Evolutionary conservation across 37 sponge, comb jelly and placozoan species (phyloP), one percentile per base, ranked within the genome.

Genomic region (Dysidea cf. avara): DNA sequence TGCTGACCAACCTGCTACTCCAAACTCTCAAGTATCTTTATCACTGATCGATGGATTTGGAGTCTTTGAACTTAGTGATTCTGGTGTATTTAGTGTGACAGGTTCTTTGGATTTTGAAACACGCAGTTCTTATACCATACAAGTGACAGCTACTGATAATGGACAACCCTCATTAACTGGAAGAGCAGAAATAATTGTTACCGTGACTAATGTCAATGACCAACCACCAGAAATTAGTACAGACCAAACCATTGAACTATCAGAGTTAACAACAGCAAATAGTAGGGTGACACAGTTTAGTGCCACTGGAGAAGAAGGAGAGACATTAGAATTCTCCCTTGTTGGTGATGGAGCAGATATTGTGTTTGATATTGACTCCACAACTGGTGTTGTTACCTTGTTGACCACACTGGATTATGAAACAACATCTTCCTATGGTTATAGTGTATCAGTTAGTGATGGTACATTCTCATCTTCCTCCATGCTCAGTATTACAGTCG

Each of bases 171-270:
- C 46, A 43, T 43, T 43, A 43, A 43, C 46, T 43, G 46, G 7
- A 12, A 43, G 7, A 43, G 46, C 46, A 43, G 14, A 53, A 57
- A 78, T 77, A 3, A 39, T 24, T n/a, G 29, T 84, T 2, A 64
- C 24, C 36, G 78, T 84, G 22, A 64, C 1, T 12, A 56, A 84
- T 40, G 66, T 66, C 48, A 84, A 84, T 77, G 85, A 84, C 31
- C 63, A 66, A 21, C 22, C 7, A 0, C 85, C 85, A 30, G 55
- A 34, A 5, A 61, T 84, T 63, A 43, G 46, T 43, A 43, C 7
- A 43, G 46, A 21, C 17, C 16, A n/a, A n/a, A 43, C 12, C 21
- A 43, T 43, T 43, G 46, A 43, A 43, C 22, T 54, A 20, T 29
- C 66, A 25, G 59, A 32, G 35, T 39, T 55, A 17, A 34, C 40